phyloP scores from a whole-genome alignment of 2,113 vertebrate species.

The Pongo pygmaeus region DNA sequence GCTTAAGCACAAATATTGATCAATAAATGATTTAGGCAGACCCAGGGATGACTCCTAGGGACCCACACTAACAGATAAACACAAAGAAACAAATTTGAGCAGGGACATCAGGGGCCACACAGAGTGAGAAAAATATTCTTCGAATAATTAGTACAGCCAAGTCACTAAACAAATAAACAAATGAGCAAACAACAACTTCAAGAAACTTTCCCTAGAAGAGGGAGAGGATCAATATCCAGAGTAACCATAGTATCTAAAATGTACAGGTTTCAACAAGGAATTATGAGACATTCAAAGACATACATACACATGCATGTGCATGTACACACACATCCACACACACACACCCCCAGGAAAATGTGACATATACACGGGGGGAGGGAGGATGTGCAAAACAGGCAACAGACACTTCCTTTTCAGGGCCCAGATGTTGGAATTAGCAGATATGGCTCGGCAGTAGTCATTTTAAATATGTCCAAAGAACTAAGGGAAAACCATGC shows the following conservation, averaged over 20 bases:
- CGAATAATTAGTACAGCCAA: background rate
- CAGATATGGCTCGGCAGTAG: background rate
- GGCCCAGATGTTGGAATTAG: background rate
- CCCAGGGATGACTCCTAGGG: background rate
- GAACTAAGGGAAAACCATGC: slow-evolving; percentile 1
- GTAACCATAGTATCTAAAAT: background rate
- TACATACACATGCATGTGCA: background rate
- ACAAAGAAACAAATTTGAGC: background rate
- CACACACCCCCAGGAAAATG: background rate
- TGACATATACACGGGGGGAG: background rate
- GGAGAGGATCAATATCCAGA: background rate
- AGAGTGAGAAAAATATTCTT: background rate
- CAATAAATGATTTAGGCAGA: background rate
- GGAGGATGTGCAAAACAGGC: background rate
- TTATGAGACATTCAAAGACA: background rate
- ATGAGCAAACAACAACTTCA: background rate
- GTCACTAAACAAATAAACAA: background rate
- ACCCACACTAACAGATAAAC: background rate
- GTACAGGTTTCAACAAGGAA: background rate
- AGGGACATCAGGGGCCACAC: background rate
- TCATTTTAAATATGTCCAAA: background rate
- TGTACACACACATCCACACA: background rate
- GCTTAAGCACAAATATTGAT: background rate
- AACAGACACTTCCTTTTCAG: background rate
- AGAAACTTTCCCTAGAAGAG: background rate